Evolutionary conservation across 1,140 invertebrate species (phyloP).

Genomic region (Listronotus oregonensis): DNA sequence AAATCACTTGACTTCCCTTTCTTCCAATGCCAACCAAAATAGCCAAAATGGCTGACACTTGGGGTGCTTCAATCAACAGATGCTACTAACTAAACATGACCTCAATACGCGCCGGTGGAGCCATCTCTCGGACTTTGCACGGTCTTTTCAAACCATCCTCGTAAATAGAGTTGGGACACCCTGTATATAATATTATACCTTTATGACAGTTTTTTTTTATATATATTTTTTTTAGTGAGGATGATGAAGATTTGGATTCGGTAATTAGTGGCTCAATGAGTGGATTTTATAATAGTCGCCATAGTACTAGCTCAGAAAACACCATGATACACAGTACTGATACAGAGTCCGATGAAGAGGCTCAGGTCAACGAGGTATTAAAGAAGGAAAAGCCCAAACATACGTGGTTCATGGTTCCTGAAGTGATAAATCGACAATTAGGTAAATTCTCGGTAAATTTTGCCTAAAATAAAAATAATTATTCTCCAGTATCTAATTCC

Average conservation of each 20-base stretch:
- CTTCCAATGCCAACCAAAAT: too few relatives aligned
- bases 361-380: slow-evolving; percentile 58
- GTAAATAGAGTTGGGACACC: too few relatives aligned
- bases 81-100: too few relatives aligned
- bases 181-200: too few relatives aligned
- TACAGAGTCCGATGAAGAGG: slow-evolving; percentile 56
- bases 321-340: slow-evolving; percentile 46
- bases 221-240: too few relatives aligned
- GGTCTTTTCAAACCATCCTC: too few relatives aligned
- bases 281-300: slow-evolving; percentile 19
- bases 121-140: too few relatives aligned
- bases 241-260: slow-evolving; percentile 3
- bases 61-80: too few relatives aligned
- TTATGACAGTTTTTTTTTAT: too few relatives aligned
- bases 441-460: slow-evolving; percentile 41
- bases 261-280: slow-evolving; percentile 15
- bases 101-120: too few relatives aligned
- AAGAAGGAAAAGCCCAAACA: slow-evolving; percentile 68
- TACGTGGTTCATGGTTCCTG: slow-evolving; percentile 67
- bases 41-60: too few relatives aligned
- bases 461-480: slow-evolving; percentile 39
- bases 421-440: slow-evolving; percentile 66
- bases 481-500: neutral
- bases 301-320: slow-evolving; percentile 47
- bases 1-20: too few relatives aligned